Evolutionary conservation across 2,888 invertebrate species (phyloP).

Genomic region (Lymantria monacha): DNA sequence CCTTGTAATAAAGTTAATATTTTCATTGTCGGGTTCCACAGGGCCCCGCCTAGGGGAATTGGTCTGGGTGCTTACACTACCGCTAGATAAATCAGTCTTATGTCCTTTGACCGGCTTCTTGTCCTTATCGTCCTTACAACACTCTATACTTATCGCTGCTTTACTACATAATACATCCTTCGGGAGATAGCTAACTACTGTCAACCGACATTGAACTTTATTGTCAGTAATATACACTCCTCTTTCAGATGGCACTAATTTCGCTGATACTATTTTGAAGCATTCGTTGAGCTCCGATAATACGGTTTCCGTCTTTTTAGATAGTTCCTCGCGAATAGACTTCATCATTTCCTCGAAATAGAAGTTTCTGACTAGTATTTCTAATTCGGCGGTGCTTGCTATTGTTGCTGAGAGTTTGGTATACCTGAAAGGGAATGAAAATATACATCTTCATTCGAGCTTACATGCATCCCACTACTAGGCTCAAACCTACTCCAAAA

Average conservation of each 20-base stretch:
- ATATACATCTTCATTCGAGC: not conserved
- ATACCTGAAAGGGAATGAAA: constrained; percentile 74
- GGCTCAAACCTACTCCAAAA: no score
- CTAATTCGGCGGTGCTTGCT: constrained; percentile 88
- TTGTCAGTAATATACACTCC: constrained; percentile 71
- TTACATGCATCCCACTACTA: no score
- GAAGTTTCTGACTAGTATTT: constrained; percentile 87
- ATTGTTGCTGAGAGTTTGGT: constrained; percentile 90
- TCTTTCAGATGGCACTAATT: constrained; percentile 80
- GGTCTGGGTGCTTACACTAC: constrained; percentile 53
- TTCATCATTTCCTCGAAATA: constrained; percentile 93
- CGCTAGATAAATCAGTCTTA: constrained; percentile 77
- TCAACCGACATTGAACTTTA: constrained; percentile 66
- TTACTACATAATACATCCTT: constrained; percentile 85
- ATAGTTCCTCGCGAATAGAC: constrained; percentile 78
- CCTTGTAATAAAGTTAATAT: constrained; percentile 62
- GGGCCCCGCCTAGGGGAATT: constrained; percentile 60
- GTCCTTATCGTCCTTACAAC: constrained; percentile 64
- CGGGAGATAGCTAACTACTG: constrained; percentile 77
- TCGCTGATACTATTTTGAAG: constrained; percentile 79
- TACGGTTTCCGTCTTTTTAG: constrained; percentile 68
- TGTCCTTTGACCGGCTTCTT: constrained; percentile 66
- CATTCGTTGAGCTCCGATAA: constrained; percentile 80
- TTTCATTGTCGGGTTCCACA: constrained; percentile 49
- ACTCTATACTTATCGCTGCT: constrained; percentile 85